These are phyloP conservation scores for Pygoscelis antarcticus DNA, from an alignment of 2,113 vertebrate genomes.

Conservation along the genomic window DNA sequence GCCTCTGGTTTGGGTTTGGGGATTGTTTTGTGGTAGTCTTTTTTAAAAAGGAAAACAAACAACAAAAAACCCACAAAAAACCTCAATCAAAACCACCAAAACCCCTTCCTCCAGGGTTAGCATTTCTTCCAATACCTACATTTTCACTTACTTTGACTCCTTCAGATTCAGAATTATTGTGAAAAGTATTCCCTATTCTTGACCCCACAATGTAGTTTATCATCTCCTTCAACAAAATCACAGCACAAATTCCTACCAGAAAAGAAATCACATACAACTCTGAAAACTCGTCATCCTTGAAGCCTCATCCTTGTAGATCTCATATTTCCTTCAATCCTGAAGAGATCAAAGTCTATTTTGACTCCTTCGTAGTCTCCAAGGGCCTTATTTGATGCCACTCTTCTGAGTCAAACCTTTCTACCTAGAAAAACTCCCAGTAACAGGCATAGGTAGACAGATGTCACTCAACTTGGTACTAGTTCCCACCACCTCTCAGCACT, in stretches of 20 bases:
- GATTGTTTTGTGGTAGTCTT: neutral
- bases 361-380: neutral
- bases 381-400: neutral
- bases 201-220: neutral
- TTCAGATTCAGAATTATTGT: neutral
- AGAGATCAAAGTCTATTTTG: neutral
- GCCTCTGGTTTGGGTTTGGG: neutral
- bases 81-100: fast-evolving
- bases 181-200: neutral
- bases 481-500: neutral
- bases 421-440: neutral
- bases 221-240: neutral
- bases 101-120: neutral
- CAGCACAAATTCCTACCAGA: neutral
- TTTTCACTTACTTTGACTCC: neutral
- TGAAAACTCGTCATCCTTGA: neutral
- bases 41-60: neutral
- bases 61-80: neutral
- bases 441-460: neutral
- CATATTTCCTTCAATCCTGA: neutral
- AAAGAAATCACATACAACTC: neutral
- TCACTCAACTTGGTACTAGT: neutral
- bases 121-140: neutral
- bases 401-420: neutral
- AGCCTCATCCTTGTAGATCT: neutral